Conservation (phyloP, 2,113 vertebrate genomes). For the Pedionomus torquatus region DNA sequence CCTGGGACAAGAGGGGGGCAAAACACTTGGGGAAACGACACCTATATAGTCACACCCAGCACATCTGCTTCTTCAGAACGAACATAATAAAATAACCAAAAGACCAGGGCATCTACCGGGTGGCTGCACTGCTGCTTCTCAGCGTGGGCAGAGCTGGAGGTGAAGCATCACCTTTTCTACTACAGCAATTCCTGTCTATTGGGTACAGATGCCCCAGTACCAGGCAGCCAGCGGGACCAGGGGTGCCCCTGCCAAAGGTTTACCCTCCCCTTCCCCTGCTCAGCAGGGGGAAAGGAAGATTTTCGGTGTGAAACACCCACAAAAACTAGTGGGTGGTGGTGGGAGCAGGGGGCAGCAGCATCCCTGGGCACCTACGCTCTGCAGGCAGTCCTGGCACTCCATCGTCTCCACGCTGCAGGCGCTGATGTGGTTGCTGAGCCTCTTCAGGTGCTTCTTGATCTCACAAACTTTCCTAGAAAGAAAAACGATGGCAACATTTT, state of each 20-base stretch:
- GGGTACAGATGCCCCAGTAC: background rate
- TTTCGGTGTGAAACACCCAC: background rate
- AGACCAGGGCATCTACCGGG: fast-evolving
- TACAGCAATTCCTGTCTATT: fast-evolving
- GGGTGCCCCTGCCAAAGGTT: background rate
- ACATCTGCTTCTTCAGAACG: background rate
- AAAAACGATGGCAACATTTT: fast-evolving
- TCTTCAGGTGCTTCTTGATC: constrained; percentile 80
- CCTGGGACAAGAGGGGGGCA: background rate
- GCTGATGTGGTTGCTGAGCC: constrained; percentile 75
- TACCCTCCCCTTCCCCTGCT: background rate
- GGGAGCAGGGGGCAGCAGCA: background rate
- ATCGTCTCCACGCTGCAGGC: constrained; percentile 77
- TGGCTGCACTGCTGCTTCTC: background rate
- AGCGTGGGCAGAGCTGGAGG: background rate
- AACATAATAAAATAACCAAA: fast-evolving
- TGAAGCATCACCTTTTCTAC: background rate
- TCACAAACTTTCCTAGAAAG: constrained; percentile 77
- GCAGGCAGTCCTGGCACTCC: constrained; percentile 78
- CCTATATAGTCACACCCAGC: fast-evolving
- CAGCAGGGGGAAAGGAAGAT: fast-evolving
- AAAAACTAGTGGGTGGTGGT: fast-evolving
- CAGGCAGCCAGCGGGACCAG: background rate
- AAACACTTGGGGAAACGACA: fast-evolving
- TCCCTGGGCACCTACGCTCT: constrained; percentile 57